Conservation (phyloP, 2,113 vertebrate species). For the Excalfactoria chinensis region DNA sequence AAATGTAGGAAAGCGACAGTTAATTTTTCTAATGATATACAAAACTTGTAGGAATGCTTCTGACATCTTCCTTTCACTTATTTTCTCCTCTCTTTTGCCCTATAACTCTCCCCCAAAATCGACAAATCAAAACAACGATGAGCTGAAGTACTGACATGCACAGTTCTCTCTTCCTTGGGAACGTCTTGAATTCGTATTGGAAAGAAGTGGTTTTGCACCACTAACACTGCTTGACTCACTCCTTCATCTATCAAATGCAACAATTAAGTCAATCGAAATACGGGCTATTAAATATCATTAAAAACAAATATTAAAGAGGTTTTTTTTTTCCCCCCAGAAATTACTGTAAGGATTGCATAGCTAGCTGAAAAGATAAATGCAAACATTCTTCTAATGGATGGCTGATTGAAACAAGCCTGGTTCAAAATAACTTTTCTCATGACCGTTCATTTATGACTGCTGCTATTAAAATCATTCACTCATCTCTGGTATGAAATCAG, state of each 20-base stretch:
- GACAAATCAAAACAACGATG: neutral
- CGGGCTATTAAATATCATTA: neutral
- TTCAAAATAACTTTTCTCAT: neutral
- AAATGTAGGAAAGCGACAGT: neutral
- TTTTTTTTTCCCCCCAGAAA: neutral
- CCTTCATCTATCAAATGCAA: neutral
- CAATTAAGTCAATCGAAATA: neutral
- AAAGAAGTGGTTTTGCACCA: neutral
- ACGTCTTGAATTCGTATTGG: neutral
- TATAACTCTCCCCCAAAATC: neutral
- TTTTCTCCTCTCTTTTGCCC: neutral
- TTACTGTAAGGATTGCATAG: neutral
- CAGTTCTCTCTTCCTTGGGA: neutral
- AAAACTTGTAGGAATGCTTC: constrained; percentile 35
- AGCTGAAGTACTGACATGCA: neutral
- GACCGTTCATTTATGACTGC: neutral
- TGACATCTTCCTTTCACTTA: constrained; percentile 38
- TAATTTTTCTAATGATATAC: constrained; percentile 70
- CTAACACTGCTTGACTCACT: neutral
- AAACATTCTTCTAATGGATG: neutral
- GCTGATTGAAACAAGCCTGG: constrained; percentile 10
- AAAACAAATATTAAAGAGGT: neutral
- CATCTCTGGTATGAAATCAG: neutral
- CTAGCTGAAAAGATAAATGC: neutral
- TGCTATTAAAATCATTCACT: constrained; percentile 6